Conservation (phyloP, 2,797 vertebrate genomes). For the Girardinus metallicus region DNA sequence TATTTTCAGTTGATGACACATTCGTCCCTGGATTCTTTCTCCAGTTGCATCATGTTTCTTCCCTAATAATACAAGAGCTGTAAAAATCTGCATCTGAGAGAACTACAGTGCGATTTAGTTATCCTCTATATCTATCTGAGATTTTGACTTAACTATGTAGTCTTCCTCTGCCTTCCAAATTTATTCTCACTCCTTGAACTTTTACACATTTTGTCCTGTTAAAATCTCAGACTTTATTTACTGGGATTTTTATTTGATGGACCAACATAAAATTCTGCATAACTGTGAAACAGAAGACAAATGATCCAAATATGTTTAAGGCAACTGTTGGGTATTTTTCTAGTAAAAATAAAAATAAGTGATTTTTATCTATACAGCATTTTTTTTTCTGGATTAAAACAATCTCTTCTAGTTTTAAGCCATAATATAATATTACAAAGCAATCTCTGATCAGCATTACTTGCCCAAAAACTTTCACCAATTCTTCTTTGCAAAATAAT, state of each 20-base stretch:
- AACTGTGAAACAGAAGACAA: background rate
- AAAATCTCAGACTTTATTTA: background rate
- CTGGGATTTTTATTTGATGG: background rate
- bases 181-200: background rate
- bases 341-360: background rate
- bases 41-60: conserved; percentile 44
- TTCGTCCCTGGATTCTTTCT: conserved; percentile 35
- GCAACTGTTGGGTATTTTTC: background rate
- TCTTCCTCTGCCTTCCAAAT: background rate
- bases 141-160: conserved; percentile 34
- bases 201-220: background rate
- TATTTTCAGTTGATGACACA: conserved; percentile 58
- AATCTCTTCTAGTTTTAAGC: background rate
- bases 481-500: background rate
- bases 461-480: background rate
- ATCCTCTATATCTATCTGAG: conserved; percentile 41
- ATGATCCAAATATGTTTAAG: background rate
- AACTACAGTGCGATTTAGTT: conserved; percentile 49
- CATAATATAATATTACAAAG: background rate
- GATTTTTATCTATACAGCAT: background rate
- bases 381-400: background rate
- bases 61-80: conserved; percentile 51
- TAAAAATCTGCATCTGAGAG: conserved; percentile 52
- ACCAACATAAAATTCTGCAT: background rate
- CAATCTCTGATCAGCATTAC: background rate